These are phyloP conservation scores for Drosophila austrosaltans DNA, from an alignment of 2,888 invertebrate species.

Conservation along the genomic window DNA sequence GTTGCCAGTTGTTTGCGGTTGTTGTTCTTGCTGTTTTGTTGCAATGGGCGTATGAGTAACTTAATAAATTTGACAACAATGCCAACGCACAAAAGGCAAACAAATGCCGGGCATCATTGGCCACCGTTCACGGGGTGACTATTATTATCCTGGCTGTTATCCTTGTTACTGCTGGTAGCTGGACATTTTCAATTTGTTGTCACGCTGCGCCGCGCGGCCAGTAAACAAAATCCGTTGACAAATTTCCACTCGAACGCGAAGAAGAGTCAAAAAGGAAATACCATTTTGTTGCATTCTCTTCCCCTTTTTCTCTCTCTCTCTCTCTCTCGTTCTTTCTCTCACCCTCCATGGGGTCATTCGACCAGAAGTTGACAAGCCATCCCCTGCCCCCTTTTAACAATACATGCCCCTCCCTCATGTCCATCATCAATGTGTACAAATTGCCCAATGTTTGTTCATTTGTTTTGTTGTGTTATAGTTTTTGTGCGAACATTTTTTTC, in stretches of 20 bases:
- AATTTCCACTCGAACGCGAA: conserved; percentile 52
- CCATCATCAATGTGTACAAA: conserved; percentile 55
- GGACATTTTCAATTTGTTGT: conserved; percentile 75
- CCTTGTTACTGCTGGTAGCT: conserved; percentile 34
- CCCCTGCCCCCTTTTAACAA: conserved; percentile 19
- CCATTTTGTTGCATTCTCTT: conserved; percentile 61
- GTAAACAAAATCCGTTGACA: conserved; percentile 78
- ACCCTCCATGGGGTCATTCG: conserved; percentile 51
- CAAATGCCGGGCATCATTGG: conserved; percentile 51
- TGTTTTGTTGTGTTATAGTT: conserved; percentile 20
- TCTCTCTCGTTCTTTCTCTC: neutral
- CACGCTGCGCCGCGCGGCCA: conserved; percentile 69
- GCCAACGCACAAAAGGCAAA: conserved; percentile 64
- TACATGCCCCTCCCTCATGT: neutral
- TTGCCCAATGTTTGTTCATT: conserved; percentile 52
- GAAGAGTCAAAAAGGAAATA: conserved; percentile 68
- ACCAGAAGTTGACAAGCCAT: conserved; percentile 63
- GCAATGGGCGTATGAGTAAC: conserved; percentile 72
- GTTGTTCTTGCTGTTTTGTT: conserved; percentile 12
- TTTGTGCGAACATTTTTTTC: conserved; percentile 19
- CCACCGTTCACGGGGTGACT: conserved; percentile 55
- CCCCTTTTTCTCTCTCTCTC: neutral
- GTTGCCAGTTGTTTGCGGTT: conserved; percentile 55
- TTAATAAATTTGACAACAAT: conserved; percentile 79
- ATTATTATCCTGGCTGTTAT: conserved; percentile 49